Evolutionary conservation across 2,888 invertebrate species (phyloP).

Genomic region (Sabatieria punctata): DNA sequence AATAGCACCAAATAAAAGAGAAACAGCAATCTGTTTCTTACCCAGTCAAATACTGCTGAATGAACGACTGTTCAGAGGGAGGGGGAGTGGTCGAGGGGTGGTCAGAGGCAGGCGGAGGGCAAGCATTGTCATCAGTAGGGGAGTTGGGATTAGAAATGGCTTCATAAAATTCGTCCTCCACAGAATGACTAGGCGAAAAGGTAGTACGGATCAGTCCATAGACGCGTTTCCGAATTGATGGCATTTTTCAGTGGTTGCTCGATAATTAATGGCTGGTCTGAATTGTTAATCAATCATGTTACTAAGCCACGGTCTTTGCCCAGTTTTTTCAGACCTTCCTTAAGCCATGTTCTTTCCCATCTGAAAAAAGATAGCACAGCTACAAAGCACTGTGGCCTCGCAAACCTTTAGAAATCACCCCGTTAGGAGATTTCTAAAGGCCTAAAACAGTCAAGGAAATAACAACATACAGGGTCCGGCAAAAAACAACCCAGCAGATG

Average conservation of each 20-base stretch:
- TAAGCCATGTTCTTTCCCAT: too few species aligned
- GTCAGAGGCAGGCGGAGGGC: constrained; percentile 26
- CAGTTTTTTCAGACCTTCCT: too few species aligned
- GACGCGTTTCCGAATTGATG: constrained; percentile 51
- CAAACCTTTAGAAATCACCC: too few species aligned
- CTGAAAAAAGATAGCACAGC: too few species aligned
- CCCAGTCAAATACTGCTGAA: constrained; percentile 53
- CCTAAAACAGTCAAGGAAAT: too few species aligned
- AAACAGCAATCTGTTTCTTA: constrained; percentile 31
- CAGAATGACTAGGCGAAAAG: constrained; percentile 44
- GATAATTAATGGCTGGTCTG: too few species aligned
- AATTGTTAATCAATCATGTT: too few species aligned
- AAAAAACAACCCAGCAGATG: too few species aligned
- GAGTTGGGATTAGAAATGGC: background rate
- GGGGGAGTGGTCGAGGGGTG: constrained; percentile 25
- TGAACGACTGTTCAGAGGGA: constrained; percentile 39
- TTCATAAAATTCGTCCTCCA: constrained; percentile 37
- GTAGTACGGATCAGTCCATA: constrained; percentile 54
- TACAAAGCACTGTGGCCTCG: too few species aligned
- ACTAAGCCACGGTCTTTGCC: too few species aligned
- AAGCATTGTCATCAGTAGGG: background rate
- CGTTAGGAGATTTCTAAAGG: too few species aligned
- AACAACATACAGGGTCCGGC: too few species aligned
- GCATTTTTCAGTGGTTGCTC: constrained; percentile 41
- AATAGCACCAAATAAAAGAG: background rate